Conservation (phyloP, 2,888 invertebrate genomes). For the Ectropis crepuscularia region DNA sequence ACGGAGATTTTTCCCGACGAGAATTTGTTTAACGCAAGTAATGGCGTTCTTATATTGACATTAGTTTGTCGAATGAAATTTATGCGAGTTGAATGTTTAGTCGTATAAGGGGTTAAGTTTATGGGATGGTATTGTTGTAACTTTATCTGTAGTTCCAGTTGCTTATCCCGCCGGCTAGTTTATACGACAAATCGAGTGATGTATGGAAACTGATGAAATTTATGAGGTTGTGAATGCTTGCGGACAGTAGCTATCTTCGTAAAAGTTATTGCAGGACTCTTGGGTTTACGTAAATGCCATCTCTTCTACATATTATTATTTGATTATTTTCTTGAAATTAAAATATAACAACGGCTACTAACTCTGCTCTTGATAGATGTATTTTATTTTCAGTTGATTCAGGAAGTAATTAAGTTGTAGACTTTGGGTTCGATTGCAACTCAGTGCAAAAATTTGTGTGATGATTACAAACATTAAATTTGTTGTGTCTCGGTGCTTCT, state of each 20-base stretch:
- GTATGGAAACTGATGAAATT: conserved; percentile 46
- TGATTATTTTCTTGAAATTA: too few relatives aligned
- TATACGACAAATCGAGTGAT: conserved; percentile 59
- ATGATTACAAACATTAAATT: too few relatives aligned
- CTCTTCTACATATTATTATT: too few relatives aligned
- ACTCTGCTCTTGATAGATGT: too few relatives aligned
- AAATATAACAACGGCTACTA: too few relatives aligned
- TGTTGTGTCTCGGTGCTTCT: too few relatives aligned
- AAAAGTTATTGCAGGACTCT: conserved; percentile 25
- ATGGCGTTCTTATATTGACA: conserved; percentile 84
- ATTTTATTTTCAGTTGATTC: too few relatives aligned
- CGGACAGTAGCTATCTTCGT: conserved; percentile 19
- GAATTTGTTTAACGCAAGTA: conserved; percentile 81
- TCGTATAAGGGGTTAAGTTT: conserved; percentile 83
- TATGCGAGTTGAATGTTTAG: conserved; percentile 82
- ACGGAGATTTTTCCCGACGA: conserved; percentile 52
- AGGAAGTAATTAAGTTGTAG: too few relatives aligned
- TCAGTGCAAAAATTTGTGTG: too few relatives aligned
- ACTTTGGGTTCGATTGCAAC: too few relatives aligned
- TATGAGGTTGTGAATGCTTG: conserved; percentile 30
- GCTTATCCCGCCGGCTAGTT: conserved; percentile 49
- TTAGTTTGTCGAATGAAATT: conserved; percentile 84
- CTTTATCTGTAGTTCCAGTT: conserved; percentile 57
- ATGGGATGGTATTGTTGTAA: conserved; percentile 67
- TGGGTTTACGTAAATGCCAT: not conserved